These are phyloP conservation scores for Astropecten irregularis DNA, from an alignment of 53 echinoderm and acorn worm species.

Conservation along the genomic window DNA sequence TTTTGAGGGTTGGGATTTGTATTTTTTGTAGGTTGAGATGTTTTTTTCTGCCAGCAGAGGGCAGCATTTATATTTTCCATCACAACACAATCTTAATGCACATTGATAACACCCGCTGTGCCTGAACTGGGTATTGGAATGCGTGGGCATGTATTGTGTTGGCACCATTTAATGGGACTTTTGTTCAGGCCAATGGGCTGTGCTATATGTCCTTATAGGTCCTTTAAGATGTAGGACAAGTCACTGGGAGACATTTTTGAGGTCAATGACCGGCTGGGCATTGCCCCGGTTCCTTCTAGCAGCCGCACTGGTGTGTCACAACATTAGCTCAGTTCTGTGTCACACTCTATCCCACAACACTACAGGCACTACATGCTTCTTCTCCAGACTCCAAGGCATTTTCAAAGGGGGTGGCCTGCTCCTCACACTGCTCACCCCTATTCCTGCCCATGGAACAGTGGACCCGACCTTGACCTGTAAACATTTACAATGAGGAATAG, in stretches of 20 bases:
- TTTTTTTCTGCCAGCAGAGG: constrained; percentile 12
- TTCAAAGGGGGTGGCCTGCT: background rate
- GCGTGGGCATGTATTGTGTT: too few relatives aligned
- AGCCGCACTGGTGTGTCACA: too few relatives aligned
- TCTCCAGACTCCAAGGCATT: background rate
- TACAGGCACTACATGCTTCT: background rate
- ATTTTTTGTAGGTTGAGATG: too few relatives aligned
- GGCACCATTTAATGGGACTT: too few relatives aligned
- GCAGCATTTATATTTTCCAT: background rate
- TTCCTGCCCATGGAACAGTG: constrained; percentile 11
- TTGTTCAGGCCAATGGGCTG: too few relatives aligned
- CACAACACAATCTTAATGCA: too few relatives aligned
- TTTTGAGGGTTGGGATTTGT: too few relatives aligned
- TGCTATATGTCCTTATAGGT: too few relatives aligned
- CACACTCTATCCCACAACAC: background rate
- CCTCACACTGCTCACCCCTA: constrained; percentile 33
- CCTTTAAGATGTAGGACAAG: background rate
- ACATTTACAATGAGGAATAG: background rate
- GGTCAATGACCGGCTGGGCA: constrained; percentile 40
- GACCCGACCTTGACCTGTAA: constrained; percentile 32
- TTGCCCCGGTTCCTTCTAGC: constrained; percentile 1
- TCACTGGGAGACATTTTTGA: background rate
- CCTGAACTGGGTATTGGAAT: too few relatives aligned
- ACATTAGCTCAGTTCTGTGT: background rate
- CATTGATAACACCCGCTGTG: too few relatives aligned